These are phyloP conservation scores for Stegodyphus mimosarum DNA, from an alignment of 1,140 invertebrate genomes.

Conservation along the genomic window DNA sequence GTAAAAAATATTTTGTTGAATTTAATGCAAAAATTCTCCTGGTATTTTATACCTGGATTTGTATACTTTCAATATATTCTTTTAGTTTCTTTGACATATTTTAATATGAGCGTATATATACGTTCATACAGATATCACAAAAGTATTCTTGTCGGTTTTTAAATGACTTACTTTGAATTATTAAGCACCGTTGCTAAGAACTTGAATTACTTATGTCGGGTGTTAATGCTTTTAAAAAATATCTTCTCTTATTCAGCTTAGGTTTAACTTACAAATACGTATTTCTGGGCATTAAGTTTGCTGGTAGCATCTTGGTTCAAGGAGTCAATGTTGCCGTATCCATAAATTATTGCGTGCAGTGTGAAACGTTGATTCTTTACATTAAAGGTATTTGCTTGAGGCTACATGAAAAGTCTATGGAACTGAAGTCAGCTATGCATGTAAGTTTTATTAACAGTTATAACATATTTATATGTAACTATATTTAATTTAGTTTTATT, in stretches of 20 bases:
- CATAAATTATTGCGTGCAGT: constrained; percentile 69
- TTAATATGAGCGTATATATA: too few species aligned
- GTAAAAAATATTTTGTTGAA: too few species aligned
- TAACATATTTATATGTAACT: neutral
- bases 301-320: constrained; percentile 19
- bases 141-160: too few species aligned
- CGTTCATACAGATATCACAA: too few species aligned
- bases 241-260: constrained; percentile 2
- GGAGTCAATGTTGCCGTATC: constrained; percentile 66
- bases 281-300: constrained; percentile 33
- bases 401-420: constrained; percentile 68
- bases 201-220: too few species aligned
- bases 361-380: constrained; percentile 69
- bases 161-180: too few species aligned
- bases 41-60: too few species aligned
- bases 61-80: too few species aligned
- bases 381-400: constrained; percentile 66
- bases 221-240: neutral
- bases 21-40: too few species aligned
- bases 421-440: constrained; percentile 68
- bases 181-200: too few species aligned
- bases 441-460: constrained; percentile 62
- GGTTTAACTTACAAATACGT: constrained; percentile 31
- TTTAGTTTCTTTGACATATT: too few species aligned
- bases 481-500: neutral